Conservation (phyloP, 2,888 invertebrate genomes). For the Melanophora roralis region DNA sequence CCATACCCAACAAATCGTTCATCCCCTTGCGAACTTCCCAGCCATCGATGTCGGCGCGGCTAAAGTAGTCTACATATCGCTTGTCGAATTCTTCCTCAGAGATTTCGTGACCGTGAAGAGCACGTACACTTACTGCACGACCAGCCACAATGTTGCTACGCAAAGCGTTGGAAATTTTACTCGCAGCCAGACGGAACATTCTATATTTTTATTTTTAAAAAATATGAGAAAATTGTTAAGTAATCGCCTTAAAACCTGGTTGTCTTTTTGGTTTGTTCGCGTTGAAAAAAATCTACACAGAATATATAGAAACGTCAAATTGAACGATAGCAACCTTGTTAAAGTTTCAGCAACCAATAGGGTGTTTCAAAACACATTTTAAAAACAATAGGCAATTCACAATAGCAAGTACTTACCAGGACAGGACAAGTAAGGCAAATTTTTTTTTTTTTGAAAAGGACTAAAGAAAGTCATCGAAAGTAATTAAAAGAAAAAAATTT, state of each 20-base stretch:
- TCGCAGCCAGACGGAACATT: slow-evolving; percentile 79
- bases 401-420: too few species aligned
- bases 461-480: too few species aligned
- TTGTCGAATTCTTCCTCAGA: slow-evolving; percentile 91
- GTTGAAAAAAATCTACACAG: slow-evolving; percentile 41
- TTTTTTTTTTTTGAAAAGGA: too few species aligned
- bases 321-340: too few species aligned
- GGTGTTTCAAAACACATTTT: too few species aligned
- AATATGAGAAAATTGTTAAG: slow-evolving; percentile 59
- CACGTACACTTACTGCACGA: slow-evolving; percentile 73
- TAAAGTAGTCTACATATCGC: slow-evolving; percentile 90
- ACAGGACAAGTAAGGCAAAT: too few species aligned
- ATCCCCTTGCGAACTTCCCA: slow-evolving; percentile 96
- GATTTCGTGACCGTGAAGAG: slow-evolving; percentile 80
- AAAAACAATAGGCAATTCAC: too few species aligned
- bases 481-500: too few species aligned
- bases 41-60: slow-evolving; percentile 90
- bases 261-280: slow-evolving; percentile 33
- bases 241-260: slow-evolving; percentile 62
- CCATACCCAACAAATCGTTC: slow-evolving; percentile 92
- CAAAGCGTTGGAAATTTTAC: slow-evolving; percentile 76
- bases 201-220: slow-evolving; percentile 64
- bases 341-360: too few species aligned
- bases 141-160: slow-evolving; percentile 71
- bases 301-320: slow-evolving; percentile 29